Conservation (phyloP, 1,140 invertebrate species). For the Zaprionus ghesquierei region DNA sequence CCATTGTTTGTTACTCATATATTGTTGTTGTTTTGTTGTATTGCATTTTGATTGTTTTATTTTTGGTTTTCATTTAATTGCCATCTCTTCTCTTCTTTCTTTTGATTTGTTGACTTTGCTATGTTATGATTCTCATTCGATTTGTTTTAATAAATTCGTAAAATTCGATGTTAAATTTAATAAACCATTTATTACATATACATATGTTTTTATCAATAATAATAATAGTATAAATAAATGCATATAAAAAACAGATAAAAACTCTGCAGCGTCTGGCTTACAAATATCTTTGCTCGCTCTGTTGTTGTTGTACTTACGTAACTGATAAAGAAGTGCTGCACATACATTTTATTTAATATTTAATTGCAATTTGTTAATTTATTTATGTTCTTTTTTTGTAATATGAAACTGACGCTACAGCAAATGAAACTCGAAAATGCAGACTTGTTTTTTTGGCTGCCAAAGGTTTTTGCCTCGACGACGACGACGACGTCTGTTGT, state of each 20-base stretch:
- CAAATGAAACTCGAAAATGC: constrained; percentile 48
- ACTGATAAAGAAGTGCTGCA: constrained; percentile 56
- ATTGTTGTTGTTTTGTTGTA: constrained; percentile 35
- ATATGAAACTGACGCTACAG: constrained; percentile 30
- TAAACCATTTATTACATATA: constrained; percentile 69
- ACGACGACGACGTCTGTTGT: not conserved
- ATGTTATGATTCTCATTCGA: constrained; percentile 17
- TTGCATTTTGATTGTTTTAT: constrained; percentile 68
- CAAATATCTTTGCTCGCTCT: constrained; percentile 8
- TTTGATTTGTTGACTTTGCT: constrained; percentile 55
- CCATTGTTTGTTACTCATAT: constrained; percentile 38
- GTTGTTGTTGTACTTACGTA: not conserved
- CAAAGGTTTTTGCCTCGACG: constrained; percentile 18
- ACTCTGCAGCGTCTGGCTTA: constrained; percentile 25
- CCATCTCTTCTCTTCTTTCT: constrained; percentile 26
- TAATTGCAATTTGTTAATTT: constrained; percentile 19
- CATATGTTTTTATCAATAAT: constrained; percentile 44
- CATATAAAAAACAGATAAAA: constrained; percentile 67
- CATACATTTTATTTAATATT: constrained; percentile 28
- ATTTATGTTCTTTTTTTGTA: constrained; percentile 2
- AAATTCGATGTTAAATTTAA: constrained; percentile 80
- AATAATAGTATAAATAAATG: constrained; percentile 69
- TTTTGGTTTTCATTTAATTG: constrained; percentile 57
- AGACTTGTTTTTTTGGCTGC: constrained; percentile 22
- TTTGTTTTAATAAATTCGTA: constrained; percentile 70